Percentiles rank a stretch among this genome's conserved stretches.
These are phyloP conservation scores for Mugil cephalus DNA, from an alignment of 2,113 vertebrate species.

Conservation along the genomic window DNA sequence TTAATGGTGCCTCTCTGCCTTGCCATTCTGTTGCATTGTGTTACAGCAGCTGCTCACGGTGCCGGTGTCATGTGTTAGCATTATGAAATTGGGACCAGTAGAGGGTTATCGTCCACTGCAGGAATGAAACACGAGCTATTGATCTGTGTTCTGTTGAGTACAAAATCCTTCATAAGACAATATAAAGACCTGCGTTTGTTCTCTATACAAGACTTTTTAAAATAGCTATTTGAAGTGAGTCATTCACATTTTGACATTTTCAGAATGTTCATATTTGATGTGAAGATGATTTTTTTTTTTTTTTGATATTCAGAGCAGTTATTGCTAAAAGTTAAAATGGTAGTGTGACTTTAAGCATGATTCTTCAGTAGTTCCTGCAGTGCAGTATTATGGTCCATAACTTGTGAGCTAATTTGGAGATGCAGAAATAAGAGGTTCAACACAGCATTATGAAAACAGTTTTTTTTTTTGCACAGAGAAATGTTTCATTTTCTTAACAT, in stretches of 20 bases:
- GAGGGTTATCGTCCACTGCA: conserved; percentile 71
- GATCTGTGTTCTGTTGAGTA: conserved; percentile 45
- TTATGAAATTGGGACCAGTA: conserved; percentile 72
- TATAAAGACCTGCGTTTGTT: conserved; percentile 42
- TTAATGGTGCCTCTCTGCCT: conserved; percentile 71
- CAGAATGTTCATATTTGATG: conserved; percentile 39
- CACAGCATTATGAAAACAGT: background rate
- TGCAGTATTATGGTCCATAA: background rate
- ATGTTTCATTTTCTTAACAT: conserved; percentile 3
- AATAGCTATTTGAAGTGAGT: conserved; percentile 57
- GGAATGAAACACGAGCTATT: conserved; percentile 58
- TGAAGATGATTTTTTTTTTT: conserved; percentile 22
- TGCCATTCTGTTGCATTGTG: conserved; percentile 79
- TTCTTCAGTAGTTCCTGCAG: conserved; percentile 1
- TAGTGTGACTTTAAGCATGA: background rate
- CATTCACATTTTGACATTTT: conserved; percentile 51
- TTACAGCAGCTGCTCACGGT: conserved; percentile 75
- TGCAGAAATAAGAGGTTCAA: conserved; percentile 7
- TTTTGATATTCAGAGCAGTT: conserved; percentile 8
- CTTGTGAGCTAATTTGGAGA: background rate
- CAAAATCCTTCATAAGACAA: conserved; percentile 40
- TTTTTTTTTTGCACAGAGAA: conserved; percentile 5
- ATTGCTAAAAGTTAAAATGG: background rate
- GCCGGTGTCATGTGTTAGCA: conserved; percentile 72
- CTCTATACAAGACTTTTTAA: conserved; percentile 28